phyloP scores from a whole-genome alignment of 2,113 vertebrate species.

The Amblyornis subalaris region DNA sequence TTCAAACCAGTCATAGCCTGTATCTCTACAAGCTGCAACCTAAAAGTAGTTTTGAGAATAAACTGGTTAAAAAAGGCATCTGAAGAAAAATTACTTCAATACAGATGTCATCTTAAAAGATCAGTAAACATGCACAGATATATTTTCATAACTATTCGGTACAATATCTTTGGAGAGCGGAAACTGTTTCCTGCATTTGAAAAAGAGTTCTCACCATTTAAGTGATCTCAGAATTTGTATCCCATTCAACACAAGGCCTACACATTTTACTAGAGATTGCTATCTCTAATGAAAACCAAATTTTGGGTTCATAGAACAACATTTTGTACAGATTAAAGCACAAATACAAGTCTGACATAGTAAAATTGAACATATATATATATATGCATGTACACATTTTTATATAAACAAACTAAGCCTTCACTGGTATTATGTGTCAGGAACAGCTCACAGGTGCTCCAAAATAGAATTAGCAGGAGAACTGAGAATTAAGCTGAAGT shows the following conservation, averaged over 20 bases:
- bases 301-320: not conserved
- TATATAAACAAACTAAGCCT: not conserved
- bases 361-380: not conserved
- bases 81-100: not conserved
- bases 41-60: constrained; percentile 47
- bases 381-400: not conserved
- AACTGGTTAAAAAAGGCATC: not conserved
- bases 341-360: not conserved
- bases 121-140: not conserved
- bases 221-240: not conserved
- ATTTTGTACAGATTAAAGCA: not conserved
- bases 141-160: not conserved
- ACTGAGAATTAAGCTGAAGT: not conserved
- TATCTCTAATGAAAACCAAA: not conserved
- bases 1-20: constrained; percentile 98
- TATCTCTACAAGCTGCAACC: constrained; percentile 97
- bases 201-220: not conserved
- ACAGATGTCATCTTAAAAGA: not conserved
- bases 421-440: not conserved
- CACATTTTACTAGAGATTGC: not conserved
- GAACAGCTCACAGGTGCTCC: not conserved
- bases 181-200: not conserved
- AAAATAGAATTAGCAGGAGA: not conserved
- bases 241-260: not conserved
- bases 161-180: not conserved